Base-by-base conservation (phyloP, 2,113 vertebrate species). In the Dolichotis patagonum region DNA sequence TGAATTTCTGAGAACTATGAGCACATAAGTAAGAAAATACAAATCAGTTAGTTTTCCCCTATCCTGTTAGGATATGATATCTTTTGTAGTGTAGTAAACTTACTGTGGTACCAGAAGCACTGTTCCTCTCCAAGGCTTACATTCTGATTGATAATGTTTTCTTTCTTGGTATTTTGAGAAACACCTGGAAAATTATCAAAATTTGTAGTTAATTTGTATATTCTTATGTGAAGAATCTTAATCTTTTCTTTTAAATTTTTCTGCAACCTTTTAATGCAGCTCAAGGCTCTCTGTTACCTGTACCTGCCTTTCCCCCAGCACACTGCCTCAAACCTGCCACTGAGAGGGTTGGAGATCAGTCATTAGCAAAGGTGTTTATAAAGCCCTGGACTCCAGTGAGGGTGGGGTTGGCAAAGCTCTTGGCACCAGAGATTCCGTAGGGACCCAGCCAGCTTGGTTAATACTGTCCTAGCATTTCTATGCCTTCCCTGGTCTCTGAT, bases 1-100 rank as follows among this genome's bases (percentile, higher is more conserved):
- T 69, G 75, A 84, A 3, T 85, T 88, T 88, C 38, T 90, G 16
- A 90, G 30, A 97, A 89, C 73, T 30, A 30, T 46, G 24, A 49
- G 32, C 7, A 52, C 8, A 46, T 93, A 30, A 94, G 60, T 94
- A 77, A 94, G 9, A 86, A 93, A 41, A 7, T 58, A 3, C 41
- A 82, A 95, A 94, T 69, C 71, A 30, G 49, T 43, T 78, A 1
- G 67, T 83, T 1, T 19, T 56, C 62, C 75, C 12, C 84, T 41
- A 77, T 11, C 58, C 32, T 62, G 58, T 5, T 22, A 52, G 81
- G 88, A 81, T 67, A 20, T 43, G 10, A 0, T 46, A 54, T 90
- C 3, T 87, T 92, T 91, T 87, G 9, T 84, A 75, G 26, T 46
- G 35, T 38, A 85, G 16, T 32, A 82, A 88, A 38, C 35, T 46